phyloP scores from a whole-genome alignment of 2,888 invertebrate species.

The Tenthredo notha region DNA sequence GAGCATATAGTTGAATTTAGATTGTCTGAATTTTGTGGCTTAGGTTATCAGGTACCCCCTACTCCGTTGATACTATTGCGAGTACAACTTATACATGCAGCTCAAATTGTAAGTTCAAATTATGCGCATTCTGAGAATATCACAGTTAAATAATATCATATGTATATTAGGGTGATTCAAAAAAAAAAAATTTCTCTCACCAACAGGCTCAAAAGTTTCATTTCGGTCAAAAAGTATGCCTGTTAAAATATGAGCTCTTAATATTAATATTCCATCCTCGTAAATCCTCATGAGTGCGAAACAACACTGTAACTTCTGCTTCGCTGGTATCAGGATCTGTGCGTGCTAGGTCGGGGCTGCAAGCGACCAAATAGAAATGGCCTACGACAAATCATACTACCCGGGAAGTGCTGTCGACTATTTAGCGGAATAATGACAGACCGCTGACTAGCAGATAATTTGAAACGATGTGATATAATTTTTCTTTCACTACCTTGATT shows the following conservation, averaged over 20 bases:
- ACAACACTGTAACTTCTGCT: not conserved
- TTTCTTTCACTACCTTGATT: not conserved
- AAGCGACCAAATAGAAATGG: conserved; percentile 6
- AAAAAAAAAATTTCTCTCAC: too few relatives aligned
- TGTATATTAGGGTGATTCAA: too few relatives aligned
- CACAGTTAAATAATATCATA: not conserved
- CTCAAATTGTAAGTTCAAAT: not conserved
- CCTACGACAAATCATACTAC: conserved; percentile 17
- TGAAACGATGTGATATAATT: not conserved
- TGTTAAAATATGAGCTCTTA: too few relatives aligned
- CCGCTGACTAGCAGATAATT: conserved; percentile 6
- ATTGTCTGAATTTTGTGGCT: not conserved
- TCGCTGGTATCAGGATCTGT: conserved; percentile 51
- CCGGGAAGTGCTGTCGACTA: conserved; percentile 47
- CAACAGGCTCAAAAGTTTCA: too few relatives aligned
- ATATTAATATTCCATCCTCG: too few relatives aligned
- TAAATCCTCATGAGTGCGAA: not conserved
- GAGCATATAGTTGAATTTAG: not conserved
- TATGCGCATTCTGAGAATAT: not conserved
- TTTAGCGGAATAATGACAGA: conserved; percentile 47
- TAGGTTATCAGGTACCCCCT: not conserved
- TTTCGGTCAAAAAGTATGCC: too few relatives aligned
- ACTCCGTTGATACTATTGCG: not conserved
- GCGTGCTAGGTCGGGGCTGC: conserved; percentile 54
- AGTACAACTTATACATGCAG: too few relatives aligned